Percentiles rank a stretch among this genome's conserved stretches.
These are phyloP conservation scores for Oncorhynchus gorbuscha DNA, from an alignment of 2,113 vertebrate genomes.

Conservation along the genomic window DNA sequence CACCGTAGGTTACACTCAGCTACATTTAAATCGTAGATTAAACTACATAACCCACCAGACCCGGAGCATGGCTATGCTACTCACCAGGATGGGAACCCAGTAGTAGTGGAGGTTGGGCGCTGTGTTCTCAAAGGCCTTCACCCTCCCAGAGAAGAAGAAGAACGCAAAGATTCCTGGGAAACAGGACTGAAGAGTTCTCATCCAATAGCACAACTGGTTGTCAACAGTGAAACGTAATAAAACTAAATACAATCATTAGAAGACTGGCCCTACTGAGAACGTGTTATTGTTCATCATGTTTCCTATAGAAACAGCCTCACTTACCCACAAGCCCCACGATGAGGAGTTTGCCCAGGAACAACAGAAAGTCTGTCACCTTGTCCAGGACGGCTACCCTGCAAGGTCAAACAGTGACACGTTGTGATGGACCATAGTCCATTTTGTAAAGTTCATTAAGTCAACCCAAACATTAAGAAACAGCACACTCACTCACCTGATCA, in stretches of 20 bases:
- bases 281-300: too few species aligned
- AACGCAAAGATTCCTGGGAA: conserved; percentile 87
- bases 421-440: background rate
- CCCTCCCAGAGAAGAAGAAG: conserved; percentile 93
- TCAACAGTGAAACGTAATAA: background rate
- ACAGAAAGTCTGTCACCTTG: conserved; percentile 96
- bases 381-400: conserved; percentile 90
- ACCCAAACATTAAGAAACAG: too few species aligned
- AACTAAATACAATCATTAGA: too few species aligned
- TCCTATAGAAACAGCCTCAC: conserved; percentile 20
- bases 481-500: conserved; percentile 78
- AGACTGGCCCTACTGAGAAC: too few species aligned
- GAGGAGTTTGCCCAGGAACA: conserved; percentile 94
- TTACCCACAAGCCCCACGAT: conserved; percentile 82
- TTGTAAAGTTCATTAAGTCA: background rate
- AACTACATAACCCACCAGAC: too few species aligned
- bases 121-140: conserved; percentile 80
- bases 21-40: background rate
- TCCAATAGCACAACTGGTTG: too few species aligned
- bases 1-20: background rate
- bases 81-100: conserved; percentile 95
- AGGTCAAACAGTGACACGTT: background rate
- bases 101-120: conserved; percentile 89
- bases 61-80: conserved; percentile 19
- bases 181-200: background rate